These are phyloP conservation scores for Otocyon megalotis DNA, from an alignment of 2,113 vertebrate species.

Conservation along the genomic window DNA sequence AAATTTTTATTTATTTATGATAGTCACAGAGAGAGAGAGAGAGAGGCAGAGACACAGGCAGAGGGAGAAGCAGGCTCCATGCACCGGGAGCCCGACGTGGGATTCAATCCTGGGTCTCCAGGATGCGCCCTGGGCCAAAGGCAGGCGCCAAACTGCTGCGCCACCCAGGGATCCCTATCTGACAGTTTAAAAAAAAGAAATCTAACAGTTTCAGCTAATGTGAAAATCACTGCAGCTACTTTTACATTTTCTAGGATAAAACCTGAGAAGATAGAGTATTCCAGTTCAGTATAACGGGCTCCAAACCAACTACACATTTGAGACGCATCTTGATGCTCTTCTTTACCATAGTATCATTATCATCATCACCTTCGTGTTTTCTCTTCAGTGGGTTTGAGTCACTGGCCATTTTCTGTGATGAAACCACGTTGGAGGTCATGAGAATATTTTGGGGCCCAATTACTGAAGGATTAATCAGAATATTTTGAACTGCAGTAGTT, in stretches of 20 bases:
- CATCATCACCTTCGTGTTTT: constrained; percentile 96
- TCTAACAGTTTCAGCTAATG: constrained; percentile 32
- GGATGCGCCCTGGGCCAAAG: too few species aligned
- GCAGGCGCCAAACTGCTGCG: too few species aligned
- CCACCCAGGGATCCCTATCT: too few species aligned
- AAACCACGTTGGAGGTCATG: constrained; percentile 95
- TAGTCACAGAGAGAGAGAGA: too few species aligned
- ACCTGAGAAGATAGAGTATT: constrained; percentile 51
- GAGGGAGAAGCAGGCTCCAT: too few species aligned
- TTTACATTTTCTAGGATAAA: constrained; percentile 68
- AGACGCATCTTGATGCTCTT: constrained; percentile 27
- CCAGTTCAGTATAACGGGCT: constrained; percentile 24
- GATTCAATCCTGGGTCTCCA: too few species aligned
- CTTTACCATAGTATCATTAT: constrained; percentile 91
- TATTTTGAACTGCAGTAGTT: constrained; percentile 93
- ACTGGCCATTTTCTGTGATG: constrained; percentile 86
- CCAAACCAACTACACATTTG: constrained; percentile 35
- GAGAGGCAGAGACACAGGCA: too few species aligned
- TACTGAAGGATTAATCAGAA: constrained; percentile 96
- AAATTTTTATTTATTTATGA: too few species aligned
- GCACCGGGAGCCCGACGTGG: too few species aligned
- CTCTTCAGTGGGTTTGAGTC: constrained; percentile 93
- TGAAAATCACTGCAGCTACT: constrained; percentile 64
- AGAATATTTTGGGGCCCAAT: constrained; percentile 98
- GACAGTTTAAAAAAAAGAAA: neutral